phyloP scores from a whole-genome alignment of 2,888 invertebrate genomes.

The Drosophila barbarae region DNA sequence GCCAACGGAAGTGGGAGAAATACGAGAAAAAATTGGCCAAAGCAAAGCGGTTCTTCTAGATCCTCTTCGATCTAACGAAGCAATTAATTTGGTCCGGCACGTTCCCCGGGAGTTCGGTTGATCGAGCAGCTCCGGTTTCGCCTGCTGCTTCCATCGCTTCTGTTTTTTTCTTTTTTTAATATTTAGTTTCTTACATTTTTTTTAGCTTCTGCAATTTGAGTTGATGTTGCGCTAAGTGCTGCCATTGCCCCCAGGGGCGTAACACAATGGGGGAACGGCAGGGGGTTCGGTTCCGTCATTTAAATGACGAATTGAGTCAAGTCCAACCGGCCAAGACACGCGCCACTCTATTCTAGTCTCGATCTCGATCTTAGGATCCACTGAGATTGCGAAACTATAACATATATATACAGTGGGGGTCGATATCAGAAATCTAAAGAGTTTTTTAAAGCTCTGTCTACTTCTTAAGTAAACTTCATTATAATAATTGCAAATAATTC shows the following conservation, averaged over 20 bases:
- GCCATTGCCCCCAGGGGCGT: slow-evolving; percentile 42
- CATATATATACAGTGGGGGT: not conserved
- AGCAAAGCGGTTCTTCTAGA: slow-evolving; percentile 61
- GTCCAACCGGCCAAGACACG: slow-evolving; percentile 51
- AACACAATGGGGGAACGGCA: not conserved
- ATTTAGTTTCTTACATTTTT: not conserved
- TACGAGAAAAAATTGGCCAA: slow-evolving; percentile 50
- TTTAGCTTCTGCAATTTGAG: slow-evolving; percentile 58
- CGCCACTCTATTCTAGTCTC: slow-evolving; percentile 20
- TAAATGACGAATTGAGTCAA: slow-evolving; percentile 71
- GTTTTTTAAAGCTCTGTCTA: not conserved
- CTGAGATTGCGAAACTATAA: not conserved
- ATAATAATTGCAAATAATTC: not conserved
- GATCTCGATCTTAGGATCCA: not conserved
- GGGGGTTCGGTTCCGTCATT: slow-evolving; percentile 50
- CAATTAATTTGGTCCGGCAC: slow-evolving; percentile 72
- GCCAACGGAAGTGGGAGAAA: slow-evolving; percentile 62
- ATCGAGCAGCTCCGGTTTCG: slow-evolving; percentile 33
- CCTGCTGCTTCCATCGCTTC: slow-evolving; percentile 22
- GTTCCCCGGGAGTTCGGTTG: slow-evolving; percentile 50
- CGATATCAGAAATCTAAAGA: too few species aligned
- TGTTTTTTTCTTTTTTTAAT: slow-evolving; percentile 6
- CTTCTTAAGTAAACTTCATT: not conserved
- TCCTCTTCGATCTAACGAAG: slow-evolving; percentile 66
- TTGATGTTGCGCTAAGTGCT: slow-evolving; percentile 72